phyloP scores from a whole-genome alignment of 2,888 invertebrate genomes.

The Onthophagus sagittarius region DNA sequence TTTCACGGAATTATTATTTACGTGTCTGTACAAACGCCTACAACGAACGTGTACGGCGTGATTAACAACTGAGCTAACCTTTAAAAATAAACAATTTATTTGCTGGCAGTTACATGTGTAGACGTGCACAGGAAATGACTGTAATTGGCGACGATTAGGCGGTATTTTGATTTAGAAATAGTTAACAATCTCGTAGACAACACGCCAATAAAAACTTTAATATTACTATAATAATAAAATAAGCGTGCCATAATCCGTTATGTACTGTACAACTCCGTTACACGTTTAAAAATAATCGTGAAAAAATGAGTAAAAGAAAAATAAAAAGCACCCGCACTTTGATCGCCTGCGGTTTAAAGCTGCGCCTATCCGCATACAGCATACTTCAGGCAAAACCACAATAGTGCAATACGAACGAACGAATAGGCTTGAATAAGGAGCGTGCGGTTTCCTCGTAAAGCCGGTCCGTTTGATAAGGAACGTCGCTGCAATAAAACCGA shows the following conservation, averaged over 20 bases:
- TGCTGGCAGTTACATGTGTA: background rate
- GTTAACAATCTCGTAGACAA: slow-evolving; percentile 17
- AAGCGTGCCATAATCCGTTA: background rate
- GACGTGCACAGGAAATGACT: background rate
- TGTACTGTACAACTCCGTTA: background rate
- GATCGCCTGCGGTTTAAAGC: background rate
- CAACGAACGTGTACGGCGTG: slow-evolving; percentile 1
- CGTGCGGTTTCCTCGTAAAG: background rate
- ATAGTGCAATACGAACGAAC: background rate
- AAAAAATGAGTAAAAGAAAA: background rate
- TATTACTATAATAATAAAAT: background rate
- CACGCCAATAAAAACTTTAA: slow-evolving; percentile 18
- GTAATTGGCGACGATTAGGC: background rate
- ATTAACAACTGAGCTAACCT: slow-evolving; percentile 10
- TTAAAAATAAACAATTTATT: slow-evolving; percentile 9
- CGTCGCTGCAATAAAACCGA: background rate
- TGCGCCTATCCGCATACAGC: background rate
- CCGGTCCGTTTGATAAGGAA: background rate
- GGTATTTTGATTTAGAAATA: background rate
- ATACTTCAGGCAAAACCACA: background rate
- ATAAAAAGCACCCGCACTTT: background rate
- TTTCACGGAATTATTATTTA: background rate
- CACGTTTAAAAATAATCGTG: background rate
- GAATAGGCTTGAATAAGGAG: background rate
- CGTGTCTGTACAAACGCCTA: background rate